Evolutionary conservation across 2,797 vertebrate genomes (phyloP), one percentile per base, ranked within the genome.

Genomic region (Xiphophorus birchmanni): DNA sequence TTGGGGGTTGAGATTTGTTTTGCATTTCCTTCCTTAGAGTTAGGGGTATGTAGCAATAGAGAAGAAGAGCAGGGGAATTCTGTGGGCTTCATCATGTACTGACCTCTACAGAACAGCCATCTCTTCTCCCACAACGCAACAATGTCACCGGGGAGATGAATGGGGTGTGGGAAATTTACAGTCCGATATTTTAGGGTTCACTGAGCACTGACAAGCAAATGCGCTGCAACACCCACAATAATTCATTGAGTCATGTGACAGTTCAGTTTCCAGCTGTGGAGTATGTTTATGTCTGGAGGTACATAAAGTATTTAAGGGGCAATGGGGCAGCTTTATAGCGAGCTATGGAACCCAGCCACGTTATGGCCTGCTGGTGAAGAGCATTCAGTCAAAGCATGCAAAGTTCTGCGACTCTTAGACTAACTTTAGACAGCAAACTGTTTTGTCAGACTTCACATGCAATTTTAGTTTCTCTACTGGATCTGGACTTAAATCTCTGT

Each of bases 1-100:
- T 88, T 81, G 77, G 87, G 89, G 86, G 84, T 91, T 87, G 82
- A 88, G 80, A 90, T 92, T 89, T 91, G 93, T 90, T 93, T 90
- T 88, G 85, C 50, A 90, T 92, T 94, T 94, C 92, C 92, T 93
- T 91, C 79, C 83, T 88, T 40, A 67, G 77, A 82, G 79, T 77
- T 42, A 79, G 44, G 84, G 89, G 85, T 81, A 63, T 82, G 78
- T 5, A 80, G 84, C 80, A 32, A 45, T 74, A n/a, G 72, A 77
- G 80, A 72, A 87, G 73, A 78, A 75, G 76, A 84, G 63, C 77
- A 29, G 74, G 86, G 91, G 82, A 88, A 90, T 89, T 89, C 78
- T 86, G 87, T 83, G 86, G 87, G 88, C 79, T 87, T 91, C 88
- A 56, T 79, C 80, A 45, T 82, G 80, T 67, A 84, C 84, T 88